Evolutionary conservation across 2,797 vertebrate genomes (phyloP).

Genomic region (Poecile montanus): DNA sequence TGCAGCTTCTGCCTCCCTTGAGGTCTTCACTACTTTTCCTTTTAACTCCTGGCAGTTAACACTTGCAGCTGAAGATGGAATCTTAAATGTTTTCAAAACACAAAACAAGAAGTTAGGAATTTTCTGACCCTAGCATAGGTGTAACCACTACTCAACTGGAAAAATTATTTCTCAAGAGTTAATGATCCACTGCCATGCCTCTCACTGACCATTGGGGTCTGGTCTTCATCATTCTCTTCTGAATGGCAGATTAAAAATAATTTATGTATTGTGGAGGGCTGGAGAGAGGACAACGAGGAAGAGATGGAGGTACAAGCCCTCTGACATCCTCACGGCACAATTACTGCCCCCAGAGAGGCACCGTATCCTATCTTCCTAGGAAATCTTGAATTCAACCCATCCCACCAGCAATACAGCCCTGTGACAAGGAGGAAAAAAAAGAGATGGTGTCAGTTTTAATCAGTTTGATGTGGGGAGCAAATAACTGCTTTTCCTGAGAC

Average conservation of each 20-base stretch:
- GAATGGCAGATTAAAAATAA: background rate
- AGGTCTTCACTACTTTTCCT: background rate
- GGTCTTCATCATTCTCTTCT: background rate
- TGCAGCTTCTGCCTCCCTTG: background rate
- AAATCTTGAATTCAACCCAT: background rate
- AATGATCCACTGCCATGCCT: background rate
- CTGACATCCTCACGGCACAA: fast-evolving
- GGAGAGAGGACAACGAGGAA: background rate
- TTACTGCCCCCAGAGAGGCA: background rate
- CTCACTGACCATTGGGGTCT: background rate
- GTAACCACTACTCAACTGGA: background rate
- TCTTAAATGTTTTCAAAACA: background rate
- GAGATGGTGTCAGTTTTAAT: background rate
- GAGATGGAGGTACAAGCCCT: background rate
- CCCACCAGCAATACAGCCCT: background rate
- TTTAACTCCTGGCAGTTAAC: background rate
- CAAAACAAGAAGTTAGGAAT: background rate
- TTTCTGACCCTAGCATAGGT: background rate
- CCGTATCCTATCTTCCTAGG: background rate
- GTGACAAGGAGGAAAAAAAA: background rate
- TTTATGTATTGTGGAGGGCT: background rate
- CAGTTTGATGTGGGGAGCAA: background rate
- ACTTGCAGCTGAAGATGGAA: background rate
- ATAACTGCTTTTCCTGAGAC: background rate
- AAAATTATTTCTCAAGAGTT: background rate